Conservation (phyloP, 2,113 vertebrate genomes). For the Dicerorhinus sumatrensis region DNA sequence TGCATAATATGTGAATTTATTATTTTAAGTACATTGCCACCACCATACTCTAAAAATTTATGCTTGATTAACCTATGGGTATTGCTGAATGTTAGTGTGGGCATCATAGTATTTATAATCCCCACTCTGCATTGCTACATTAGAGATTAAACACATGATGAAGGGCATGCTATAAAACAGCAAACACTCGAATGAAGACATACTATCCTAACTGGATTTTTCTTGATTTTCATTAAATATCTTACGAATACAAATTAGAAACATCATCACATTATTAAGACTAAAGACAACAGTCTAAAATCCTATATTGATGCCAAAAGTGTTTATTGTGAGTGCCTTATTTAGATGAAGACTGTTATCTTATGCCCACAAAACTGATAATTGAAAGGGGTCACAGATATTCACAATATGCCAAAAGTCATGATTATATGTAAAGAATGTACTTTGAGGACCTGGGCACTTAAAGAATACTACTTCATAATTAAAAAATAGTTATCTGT, state of each 20-base stretch:
- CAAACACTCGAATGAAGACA: constrained; percentile 4
- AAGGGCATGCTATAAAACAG: constrained; percentile 33
- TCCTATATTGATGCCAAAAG: not conserved
- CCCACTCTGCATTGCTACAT: constrained; percentile 8
- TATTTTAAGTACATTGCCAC: not conserved
- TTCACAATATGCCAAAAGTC: not conserved
- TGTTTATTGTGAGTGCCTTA: not conserved
- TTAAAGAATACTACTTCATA: not conserved
- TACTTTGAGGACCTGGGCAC: not conserved
- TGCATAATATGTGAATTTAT: not conserved
- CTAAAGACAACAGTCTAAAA: not conserved
- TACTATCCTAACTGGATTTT: not conserved
- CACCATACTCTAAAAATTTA: not conserved
- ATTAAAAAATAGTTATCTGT: constrained; percentile 1
- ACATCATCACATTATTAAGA: not conserved
- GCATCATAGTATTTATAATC: not conserved
- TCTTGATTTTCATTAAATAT: not conserved
- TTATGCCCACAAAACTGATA: not conserved
- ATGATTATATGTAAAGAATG: not conserved
- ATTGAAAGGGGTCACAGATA: not conserved
- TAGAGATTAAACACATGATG: not conserved
- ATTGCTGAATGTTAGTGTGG: not conserved
- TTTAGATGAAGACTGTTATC: not conserved
- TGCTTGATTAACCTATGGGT: not conserved
- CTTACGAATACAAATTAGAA: constrained; percentile 20